A percentile compares a stretch with the other conserved stretches of the same genome.
phyloP scores from a whole-genome alignment of 2,797 vertebrate genomes.

The Delichon dasypus region DNA sequence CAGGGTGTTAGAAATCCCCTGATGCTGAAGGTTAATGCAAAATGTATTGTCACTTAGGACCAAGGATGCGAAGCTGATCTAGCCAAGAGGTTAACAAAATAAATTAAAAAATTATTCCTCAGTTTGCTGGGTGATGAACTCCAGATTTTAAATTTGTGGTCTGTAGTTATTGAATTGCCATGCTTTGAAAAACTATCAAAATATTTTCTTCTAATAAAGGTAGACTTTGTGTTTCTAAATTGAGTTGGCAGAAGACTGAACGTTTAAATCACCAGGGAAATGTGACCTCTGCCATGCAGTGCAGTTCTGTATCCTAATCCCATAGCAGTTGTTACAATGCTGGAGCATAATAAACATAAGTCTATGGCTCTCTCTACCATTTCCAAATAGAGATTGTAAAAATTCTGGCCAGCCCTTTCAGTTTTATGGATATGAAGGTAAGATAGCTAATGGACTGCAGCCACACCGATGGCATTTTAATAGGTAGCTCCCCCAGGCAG shows the following conservation, averaged over 20 bases:
- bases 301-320: slow-evolving; percentile 59
- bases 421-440: slow-evolving; percentile 61
- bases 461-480: slow-evolving; percentile 69
- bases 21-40: slow-evolving; percentile 2
- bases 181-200: slow-evolving; percentile 37
- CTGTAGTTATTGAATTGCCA: neutral
- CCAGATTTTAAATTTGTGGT: slow-evolving; percentile 9
- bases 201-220: slow-evolving; percentile 15
- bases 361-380: slow-evolving; percentile 27
- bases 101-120: neutral
- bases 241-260: slow-evolving; percentile 45
- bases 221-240: slow-evolving; percentile 61
- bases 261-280: slow-evolving; percentile 56
- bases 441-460: slow-evolving; percentile 64
- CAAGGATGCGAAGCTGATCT: neutral
- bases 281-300: slow-evolving; percentile 43
- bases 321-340: slow-evolving; percentile 45
- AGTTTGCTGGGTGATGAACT: neutral
- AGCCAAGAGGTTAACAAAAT: neutral
- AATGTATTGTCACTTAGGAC: neutral
- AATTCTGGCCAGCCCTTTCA: slow-evolving; percentile 60
- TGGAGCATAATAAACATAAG: slow-evolving; percentile 43
- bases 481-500: slow-evolving; percentile 48
- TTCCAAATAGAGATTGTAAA: slow-evolving; percentile 62
- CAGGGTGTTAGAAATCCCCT: neutral